These are phyloP conservation scores for Dicyrtomina minuta DNA, from an alignment of 2,888 invertebrate species.

Conservation along the genomic window DNA sequence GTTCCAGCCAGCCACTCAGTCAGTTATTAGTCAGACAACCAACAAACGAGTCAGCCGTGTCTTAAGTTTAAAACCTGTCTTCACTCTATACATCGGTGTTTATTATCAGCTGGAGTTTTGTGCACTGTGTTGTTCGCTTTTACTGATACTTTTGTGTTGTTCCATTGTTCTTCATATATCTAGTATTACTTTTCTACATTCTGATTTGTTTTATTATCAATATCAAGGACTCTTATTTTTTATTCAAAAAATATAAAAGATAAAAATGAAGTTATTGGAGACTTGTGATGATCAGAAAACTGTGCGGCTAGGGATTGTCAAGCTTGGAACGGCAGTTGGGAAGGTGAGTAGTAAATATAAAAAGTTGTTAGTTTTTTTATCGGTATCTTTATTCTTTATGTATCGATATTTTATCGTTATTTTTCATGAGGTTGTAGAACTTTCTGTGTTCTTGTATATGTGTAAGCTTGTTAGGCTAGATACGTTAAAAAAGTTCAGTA, in stretches of 20 bases:
- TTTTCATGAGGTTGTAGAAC: too few species aligned
- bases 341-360: constrained; percentile 58
- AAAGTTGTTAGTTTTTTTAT: constrained; percentile 7
- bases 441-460: not conserved
- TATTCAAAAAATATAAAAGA: too few species aligned
- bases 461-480: too few species aligned
- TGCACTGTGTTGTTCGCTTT: not conserved
- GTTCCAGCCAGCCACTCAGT: not conserved
- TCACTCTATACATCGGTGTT: not conserved
- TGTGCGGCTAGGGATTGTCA: constrained; percentile 57
- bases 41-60: too few species aligned
- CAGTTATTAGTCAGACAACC: not conserved
- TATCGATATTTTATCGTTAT: too few species aligned
- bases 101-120: not conserved
- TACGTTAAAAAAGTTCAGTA: too few species aligned
- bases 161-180: not conserved
- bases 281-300: constrained; percentile 50
- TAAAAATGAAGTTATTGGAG: constrained; percentile 49
- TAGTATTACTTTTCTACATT: too few species aligned
- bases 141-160: too few species aligned
- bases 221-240: too few species aligned
- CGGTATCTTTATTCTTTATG: not conserved
- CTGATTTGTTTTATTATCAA: too few species aligned
- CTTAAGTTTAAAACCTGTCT: too few species aligned
- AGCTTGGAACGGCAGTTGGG: constrained; percentile 59